Percentiles rank a stretch among this genome's conserved stretches.
These are phyloP conservation scores for Aviceda subcristata DNA, from an alignment of 2,113 vertebrate species.

Conservation along the genomic window DNA sequence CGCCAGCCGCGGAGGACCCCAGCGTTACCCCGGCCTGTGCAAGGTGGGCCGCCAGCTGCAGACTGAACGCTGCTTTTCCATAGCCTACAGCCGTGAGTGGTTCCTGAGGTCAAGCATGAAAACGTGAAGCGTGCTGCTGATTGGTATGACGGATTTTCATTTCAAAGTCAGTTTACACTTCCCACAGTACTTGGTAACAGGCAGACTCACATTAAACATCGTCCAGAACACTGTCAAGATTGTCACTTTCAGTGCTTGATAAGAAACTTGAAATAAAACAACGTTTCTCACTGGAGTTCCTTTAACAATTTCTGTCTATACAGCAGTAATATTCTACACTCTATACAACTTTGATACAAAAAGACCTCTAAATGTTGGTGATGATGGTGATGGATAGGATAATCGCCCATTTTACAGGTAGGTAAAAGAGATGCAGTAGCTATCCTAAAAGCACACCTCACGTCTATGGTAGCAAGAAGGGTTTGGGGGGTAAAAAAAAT, in stretches of 20 bases:
- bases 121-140: not conserved
- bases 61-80: fast-evolving
- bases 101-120: not conserved
- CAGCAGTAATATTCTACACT: not conserved
- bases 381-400: not conserved
- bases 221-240: not conserved
- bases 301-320: not conserved
- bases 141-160: not conserved
- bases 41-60: not conserved
- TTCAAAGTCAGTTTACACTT: not conserved
- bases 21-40: not conserved
- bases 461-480: not conserved
- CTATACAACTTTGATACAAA: not conserved
- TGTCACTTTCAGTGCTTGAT: not conserved
- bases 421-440: not conserved
- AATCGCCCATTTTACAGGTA: not conserved
- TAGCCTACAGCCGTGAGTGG: fast-evolving
- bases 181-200: not conserved
- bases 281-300: not conserved
- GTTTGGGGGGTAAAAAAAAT: not conserved
- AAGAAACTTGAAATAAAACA: constrained; percentile 30
- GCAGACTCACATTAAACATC: not conserved
- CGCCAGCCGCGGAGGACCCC: not conserved
- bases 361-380: not conserved
- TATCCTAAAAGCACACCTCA: not conserved